Evolutionary conservation across 2,888 invertebrate genomes (phyloP).

Genomic region (Drosophila anomalata): DNA sequence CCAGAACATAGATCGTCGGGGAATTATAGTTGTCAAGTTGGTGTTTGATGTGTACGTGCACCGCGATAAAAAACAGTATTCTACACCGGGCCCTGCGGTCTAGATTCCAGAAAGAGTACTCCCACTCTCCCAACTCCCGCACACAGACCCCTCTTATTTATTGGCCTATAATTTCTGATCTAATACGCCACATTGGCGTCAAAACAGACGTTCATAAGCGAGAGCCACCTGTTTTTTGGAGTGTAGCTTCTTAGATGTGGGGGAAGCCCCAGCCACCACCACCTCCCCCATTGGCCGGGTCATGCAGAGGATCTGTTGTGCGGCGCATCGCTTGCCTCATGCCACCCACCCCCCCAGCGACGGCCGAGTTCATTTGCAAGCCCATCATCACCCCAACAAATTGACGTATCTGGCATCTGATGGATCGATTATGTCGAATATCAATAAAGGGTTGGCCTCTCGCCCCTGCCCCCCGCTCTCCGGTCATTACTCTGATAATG

Average conservation of each 20-base stretch:
- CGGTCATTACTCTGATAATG: slow-evolving; percentile 10
- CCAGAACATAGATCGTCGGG: slow-evolving; percentile 36
- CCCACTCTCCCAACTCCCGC: too few species aligned
- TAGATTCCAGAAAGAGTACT: too few species aligned
- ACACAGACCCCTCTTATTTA: too few species aligned
- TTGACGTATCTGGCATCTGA: slow-evolving; percentile 56
- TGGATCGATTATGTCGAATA: slow-evolving; percentile 72
- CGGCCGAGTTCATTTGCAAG: slow-evolving; percentile 56
- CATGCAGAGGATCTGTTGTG: slow-evolving; percentile 31
- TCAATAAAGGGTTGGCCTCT: slow-evolving; percentile 64
- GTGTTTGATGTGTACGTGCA: slow-evolving; percentile 65
- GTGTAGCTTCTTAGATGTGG: slow-evolving; percentile 2
- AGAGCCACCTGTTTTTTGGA: not conserved
- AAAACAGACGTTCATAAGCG: too few species aligned
- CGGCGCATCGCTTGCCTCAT: slow-evolving; percentile 29
- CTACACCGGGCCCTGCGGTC: not conserved
- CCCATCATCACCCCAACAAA: slow-evolving; percentile 71
- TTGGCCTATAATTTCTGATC: too few species aligned
- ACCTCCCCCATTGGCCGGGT: slow-evolving; percentile 24
- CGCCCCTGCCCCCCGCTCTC: not conserved
- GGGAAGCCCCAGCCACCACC: not conserved
- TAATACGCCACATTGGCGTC: too few species aligned
- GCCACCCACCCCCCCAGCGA: slow-evolving; percentile 19
- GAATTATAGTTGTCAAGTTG: slow-evolving; percentile 59
- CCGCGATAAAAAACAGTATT: slow-evolving; percentile 57